Conservation (phyloP, 2,113 vertebrate species). For the Hymenochirus boettgeri region DNA sequence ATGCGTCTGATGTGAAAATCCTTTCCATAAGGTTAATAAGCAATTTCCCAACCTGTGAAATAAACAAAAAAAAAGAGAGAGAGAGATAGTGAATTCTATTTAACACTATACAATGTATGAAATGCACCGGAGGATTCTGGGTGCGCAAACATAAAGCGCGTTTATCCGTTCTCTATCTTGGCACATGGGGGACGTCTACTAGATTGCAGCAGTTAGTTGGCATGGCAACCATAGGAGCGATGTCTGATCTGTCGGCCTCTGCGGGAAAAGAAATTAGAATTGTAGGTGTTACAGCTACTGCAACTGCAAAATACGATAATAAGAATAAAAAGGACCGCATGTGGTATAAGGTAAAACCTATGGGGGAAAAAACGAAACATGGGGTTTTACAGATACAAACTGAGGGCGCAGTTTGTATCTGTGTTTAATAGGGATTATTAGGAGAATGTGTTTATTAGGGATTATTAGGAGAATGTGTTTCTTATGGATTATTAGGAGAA, state of each 20-base stretch:
- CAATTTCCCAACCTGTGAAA: not conserved
- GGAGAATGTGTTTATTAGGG: too few species aligned
- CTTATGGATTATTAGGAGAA: too few species aligned
- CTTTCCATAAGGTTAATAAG: too few species aligned
- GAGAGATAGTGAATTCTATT: too few species aligned
- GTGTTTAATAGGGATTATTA: too few species aligned
- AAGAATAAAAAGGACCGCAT: not conserved
- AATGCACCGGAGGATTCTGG: constrained; percentile 8
- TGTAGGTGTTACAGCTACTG: constrained; percentile 14
- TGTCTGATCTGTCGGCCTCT: constrained; percentile 15
- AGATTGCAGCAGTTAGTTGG: constrained; percentile 38
- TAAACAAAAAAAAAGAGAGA: constrained; percentile 16
- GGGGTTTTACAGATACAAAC: too few species aligned
- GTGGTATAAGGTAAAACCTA: too few species aligned
- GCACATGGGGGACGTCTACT: constrained; percentile 3
- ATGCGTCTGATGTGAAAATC: too few species aligned
- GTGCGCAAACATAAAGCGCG: constrained; percentile 23
- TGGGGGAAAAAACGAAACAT: too few species aligned
- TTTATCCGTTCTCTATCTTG: constrained; percentile 8
- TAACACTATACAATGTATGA: constrained; percentile 22
- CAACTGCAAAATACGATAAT: constrained; percentile 3
- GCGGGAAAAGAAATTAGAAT: constrained; percentile 23
- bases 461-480: too few species aligned
- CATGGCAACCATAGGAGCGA: constrained; percentile 35
- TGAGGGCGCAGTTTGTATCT: too few species aligned